Conservation (phyloP, 1,140 invertebrate species). For the Panagrolaimus sp. region DNA sequence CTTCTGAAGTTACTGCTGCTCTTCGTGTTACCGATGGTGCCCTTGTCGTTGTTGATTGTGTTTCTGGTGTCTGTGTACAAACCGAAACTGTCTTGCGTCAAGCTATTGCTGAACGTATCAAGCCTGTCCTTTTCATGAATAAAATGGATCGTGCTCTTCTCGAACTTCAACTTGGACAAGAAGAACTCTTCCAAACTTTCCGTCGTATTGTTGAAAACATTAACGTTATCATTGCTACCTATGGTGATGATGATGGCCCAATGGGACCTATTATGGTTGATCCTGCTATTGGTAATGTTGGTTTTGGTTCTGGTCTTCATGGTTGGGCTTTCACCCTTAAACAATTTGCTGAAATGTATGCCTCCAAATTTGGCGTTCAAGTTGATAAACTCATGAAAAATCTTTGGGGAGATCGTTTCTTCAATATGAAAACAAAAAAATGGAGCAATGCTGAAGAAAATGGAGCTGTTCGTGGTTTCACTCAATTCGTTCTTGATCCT, state of each 20-base stretch:
- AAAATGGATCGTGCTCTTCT: slow-evolving; percentile 95
- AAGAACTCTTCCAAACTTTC: slow-evolving; percentile 98
- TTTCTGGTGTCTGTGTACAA: slow-evolving; percentile 95
- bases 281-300: slow-evolving; percentile 93
- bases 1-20: slow-evolving; percentile 95
- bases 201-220: slow-evolving; percentile 99
- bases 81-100: slow-evolving; percentile 97
- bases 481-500: slow-evolving; percentile 94
- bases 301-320: slow-evolving; percentile 95
- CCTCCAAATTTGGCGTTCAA: slow-evolving; percentile 95
- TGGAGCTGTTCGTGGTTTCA: slow-evolving; percentile 91
- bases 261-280: slow-evolving; percentile 98
- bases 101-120: slow-evolving; percentile 96
- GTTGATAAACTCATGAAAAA: slow-evolving; percentile 90
- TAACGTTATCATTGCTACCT: slow-evolving; percentile 99
- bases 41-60: slow-evolving; percentile 97
- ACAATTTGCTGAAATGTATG: slow-evolving; percentile 98
- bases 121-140: slow-evolving; percentile 99
- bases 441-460: slow-evolving; percentile 80
- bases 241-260: slow-evolving; percentile 88
- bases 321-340: slow-evolving; percentile 99
- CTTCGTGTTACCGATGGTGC: slow-evolving; percentile 98
- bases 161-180: slow-evolving; percentile 81
- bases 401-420: slow-evolving; percentile 93
- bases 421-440: slow-evolving; percentile 92